A percentile compares a stretch with the other conserved stretches of the same genome.
phyloP scores from a whole-genome alignment of 2,888 invertebrate genomes.

The Dasysyrphus albostriatus region DNA sequence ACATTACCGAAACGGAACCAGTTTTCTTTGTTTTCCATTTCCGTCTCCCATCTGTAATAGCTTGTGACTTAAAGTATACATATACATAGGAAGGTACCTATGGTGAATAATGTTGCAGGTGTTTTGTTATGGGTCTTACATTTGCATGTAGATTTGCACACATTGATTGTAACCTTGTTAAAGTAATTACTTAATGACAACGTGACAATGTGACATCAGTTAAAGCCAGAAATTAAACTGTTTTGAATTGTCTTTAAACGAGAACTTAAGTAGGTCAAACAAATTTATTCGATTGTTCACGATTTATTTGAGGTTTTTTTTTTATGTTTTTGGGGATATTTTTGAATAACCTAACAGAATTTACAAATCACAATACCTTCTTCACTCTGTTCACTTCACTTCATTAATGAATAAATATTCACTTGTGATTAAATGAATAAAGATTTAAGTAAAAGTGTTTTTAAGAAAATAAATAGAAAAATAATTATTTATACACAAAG shows the following conservation, averaged over 20 bases:
- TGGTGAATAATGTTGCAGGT: constrained; percentile 34
- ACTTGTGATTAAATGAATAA: too few relatives aligned
- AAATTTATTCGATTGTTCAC: background rate
- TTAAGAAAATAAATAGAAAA: too few relatives aligned
- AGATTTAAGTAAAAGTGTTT: too few relatives aligned
- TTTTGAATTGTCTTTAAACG: background rate
- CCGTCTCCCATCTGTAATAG: constrained; percentile 51
- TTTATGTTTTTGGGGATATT: background rate
- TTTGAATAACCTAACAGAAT: background rate
- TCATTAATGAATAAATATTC: too few relatives aligned
- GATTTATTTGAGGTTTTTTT: background rate
- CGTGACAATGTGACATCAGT: constrained; percentile 29
- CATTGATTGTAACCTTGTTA: constrained; percentile 44
- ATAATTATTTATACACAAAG: too few relatives aligned
- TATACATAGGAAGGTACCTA: too few relatives aligned
- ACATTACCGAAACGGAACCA: constrained; percentile 50
- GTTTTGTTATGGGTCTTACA: background rate
- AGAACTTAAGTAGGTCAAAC: background rate
- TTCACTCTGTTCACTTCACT: too few relatives aligned
- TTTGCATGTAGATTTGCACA: constrained; percentile 52
- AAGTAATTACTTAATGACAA: constrained; percentile 33
- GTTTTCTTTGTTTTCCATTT: constrained; percentile 47
- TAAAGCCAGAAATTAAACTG: background rate
- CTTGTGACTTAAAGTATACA: constrained; percentile 11
- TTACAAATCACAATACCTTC: too few relatives aligned